Evolutionary conservation across 2,888 invertebrate species (phyloP).

Genomic region (Megaustenia siamemsis): DNA sequence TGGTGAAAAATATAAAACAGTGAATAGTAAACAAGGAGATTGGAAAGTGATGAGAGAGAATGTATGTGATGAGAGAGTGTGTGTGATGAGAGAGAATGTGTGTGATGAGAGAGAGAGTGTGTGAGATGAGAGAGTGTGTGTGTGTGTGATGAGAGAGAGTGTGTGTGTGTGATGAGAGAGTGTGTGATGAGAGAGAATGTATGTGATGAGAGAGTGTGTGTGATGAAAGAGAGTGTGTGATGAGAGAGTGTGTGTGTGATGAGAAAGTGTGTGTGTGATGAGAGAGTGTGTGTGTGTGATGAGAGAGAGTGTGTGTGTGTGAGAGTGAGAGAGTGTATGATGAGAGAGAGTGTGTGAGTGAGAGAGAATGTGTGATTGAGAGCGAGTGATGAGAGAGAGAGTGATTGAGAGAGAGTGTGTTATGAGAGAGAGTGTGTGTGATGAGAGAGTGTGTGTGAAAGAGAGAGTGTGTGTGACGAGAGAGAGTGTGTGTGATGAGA

Average conservation of each 20-base stretch:
- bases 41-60: slow-evolving; percentile 9
- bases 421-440: slow-evolving; percentile 22
- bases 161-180: too few species aligned
- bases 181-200: too few species aligned
- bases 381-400: not conserved
- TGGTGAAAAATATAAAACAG: not conserved
- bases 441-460: not conserved
- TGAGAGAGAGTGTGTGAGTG: slow-evolving; percentile 12
- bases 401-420: not conserved
- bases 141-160: too few species aligned
- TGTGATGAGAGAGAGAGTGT: slow-evolving; percentile 44
- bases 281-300: too few species aligned
- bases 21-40: not conserved
- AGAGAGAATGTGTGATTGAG: slow-evolving; percentile 29
- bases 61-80: slow-evolving; percentile 4
- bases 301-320: slow-evolving; percentile 27
- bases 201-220: not conserved
- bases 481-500: slow-evolving; percentile 3
- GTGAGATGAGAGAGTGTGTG: too few species aligned
- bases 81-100: too few species aligned
- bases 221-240: not conserved
- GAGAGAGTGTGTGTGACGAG: slow-evolving; percentile 2
- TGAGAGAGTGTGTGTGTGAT: too few species aligned
- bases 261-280: not conserved
- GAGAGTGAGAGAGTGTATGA: slow-evolving; percentile 37